Conservation (phyloP, 37 sponge, comb jelly and placozoan genomes). For the Cladorhizidae sp. region DNA sequence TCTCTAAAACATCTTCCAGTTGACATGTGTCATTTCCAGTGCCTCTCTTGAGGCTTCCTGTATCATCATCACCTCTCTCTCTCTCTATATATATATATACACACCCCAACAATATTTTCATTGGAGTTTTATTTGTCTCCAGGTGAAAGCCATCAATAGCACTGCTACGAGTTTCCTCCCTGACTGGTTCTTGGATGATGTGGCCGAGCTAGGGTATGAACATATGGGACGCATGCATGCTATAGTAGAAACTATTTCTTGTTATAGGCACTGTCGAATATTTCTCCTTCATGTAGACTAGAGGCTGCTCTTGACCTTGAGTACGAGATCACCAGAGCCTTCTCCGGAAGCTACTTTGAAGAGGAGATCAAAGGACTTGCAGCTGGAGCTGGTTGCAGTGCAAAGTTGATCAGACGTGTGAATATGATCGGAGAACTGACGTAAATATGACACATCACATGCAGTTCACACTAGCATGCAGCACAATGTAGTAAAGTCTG, state of each 20-base stretch:
- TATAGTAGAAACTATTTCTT: not conserved
- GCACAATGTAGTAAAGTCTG: too few relatives aligned
- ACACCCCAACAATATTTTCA: too few relatives aligned
- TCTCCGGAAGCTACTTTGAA: slow-evolving; percentile 64
- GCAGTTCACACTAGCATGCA: too few relatives aligned
- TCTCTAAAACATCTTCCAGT: too few relatives aligned
- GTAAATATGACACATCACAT: slow-evolving; percentile 44
- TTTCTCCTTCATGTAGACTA: slow-evolving; percentile 27
- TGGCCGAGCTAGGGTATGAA: slow-evolving; percentile 77
- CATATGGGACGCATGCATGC: not conserved
- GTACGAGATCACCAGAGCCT: slow-evolving; percentile 46
- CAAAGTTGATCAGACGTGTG: slow-evolving; percentile 68
- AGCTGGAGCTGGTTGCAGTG: slow-evolving; percentile 59
- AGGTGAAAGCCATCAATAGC: slow-evolving; percentile 82
- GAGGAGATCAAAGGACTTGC: slow-evolving; percentile 84
- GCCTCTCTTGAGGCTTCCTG: too few relatives aligned
- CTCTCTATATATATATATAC: too few relatives aligned
- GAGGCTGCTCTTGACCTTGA: slow-evolving; percentile 82
- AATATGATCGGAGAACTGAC: slow-evolving; percentile 93
- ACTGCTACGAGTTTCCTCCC: slow-evolving; percentile 63
- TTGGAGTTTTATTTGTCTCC: not conserved
- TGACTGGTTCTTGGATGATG: slow-evolving; percentile 81
- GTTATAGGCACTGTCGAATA: not conserved
- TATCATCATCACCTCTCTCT: not conserved
- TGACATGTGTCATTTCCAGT: too few relatives aligned